These are phyloP conservation scores for Acipenser oxyrinchus DNA, from an alignment of 2,797 vertebrate species.

Conservation along the genomic window DNA sequence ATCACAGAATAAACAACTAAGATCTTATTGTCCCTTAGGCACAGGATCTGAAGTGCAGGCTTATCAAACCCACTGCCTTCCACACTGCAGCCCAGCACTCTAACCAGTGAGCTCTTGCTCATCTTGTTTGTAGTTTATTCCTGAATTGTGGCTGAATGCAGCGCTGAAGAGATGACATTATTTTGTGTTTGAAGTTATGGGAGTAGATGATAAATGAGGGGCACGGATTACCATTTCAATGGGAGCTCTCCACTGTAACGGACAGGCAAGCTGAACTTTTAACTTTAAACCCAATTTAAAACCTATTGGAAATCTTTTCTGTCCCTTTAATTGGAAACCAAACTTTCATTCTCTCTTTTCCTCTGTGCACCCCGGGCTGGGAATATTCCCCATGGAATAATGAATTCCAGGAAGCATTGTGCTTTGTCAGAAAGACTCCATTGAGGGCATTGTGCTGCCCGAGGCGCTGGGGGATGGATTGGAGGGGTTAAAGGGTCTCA, in stretches of 20 bases:
- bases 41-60: too few species aligned
- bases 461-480: slow-evolving; percentile 5
- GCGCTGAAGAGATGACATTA: too few species aligned
- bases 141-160: too few species aligned
- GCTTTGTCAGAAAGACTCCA: slow-evolving; percentile 2
- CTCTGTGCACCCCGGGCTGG: too few species aligned
- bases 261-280: neutral
- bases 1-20: too few species aligned
- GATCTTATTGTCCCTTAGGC: too few species aligned
- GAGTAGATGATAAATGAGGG: neutral
- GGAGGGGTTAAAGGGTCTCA: neutral
- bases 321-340: slow-evolving; percentile 3
- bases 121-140: too few species aligned
- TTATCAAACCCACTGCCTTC: too few species aligned
- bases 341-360: neutral
- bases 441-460: slow-evolving; percentile 1
- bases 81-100: too few species aligned
- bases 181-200: neutral
- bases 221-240: neutral
- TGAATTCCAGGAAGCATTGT: slow-evolving; percentile 4
- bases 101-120: too few species aligned
- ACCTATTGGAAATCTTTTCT: neutral
- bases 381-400: slow-evolving; percentile 3
- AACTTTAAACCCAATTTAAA: slow-evolving; percentile 1
- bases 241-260: neutral